Percentiles rank a stretch among this genome's conserved stretches.
phyloP scores from a whole-genome alignment of 2,113 vertebrate genomes.

The Meles meles region DNA sequence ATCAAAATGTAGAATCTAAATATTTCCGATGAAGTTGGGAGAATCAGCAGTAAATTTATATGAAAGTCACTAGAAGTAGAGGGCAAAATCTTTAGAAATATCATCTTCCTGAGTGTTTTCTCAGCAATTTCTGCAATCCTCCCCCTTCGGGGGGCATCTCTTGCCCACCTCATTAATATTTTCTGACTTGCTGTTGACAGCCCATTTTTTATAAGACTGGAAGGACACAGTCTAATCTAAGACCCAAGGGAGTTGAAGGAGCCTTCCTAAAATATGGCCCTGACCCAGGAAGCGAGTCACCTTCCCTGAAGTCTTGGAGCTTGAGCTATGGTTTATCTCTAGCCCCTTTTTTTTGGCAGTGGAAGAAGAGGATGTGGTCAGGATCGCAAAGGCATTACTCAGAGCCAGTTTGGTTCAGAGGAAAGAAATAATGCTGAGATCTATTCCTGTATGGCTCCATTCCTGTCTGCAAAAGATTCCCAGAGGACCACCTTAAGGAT shows the following conservation, averaged over 20 bases:
- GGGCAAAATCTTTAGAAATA: constrained; percentile 36
- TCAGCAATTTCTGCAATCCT: constrained; percentile 35
- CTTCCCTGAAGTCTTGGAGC: constrained; percentile 49
- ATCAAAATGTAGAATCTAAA: constrained; percentile 19
- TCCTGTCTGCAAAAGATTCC: constrained; percentile 36
- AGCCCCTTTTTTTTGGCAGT: constrained; percentile 57
- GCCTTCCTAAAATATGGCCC: constrained; percentile 34
- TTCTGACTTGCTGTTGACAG: constrained; percentile 59
- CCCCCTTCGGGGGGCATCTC: constrained; percentile 31
- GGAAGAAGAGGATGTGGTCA: constrained; percentile 71
- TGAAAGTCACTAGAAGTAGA: constrained; percentile 29
- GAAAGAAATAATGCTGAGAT: constrained; percentile 47
- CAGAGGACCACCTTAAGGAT: neutral
- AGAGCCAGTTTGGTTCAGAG: constrained; percentile 55
- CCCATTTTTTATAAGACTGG: constrained; percentile 52
- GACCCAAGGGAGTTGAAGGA: constrained; percentile 38
- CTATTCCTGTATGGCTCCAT: constrained; percentile 19
- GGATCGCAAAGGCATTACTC: constrained; percentile 68
- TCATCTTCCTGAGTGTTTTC: constrained; percentile 21
- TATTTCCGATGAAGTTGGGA: neutral
- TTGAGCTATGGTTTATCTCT: constrained; percentile 65
- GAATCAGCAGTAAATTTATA: neutral
- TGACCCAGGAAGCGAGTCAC: constrained; percentile 47
- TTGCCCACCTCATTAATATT: constrained; percentile 69
- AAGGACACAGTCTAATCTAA: constrained; percentile 43